Base-by-base conservation (phyloP, 2,797 vertebrate genomes). In the Sebastolobus alascanus region DNA sequence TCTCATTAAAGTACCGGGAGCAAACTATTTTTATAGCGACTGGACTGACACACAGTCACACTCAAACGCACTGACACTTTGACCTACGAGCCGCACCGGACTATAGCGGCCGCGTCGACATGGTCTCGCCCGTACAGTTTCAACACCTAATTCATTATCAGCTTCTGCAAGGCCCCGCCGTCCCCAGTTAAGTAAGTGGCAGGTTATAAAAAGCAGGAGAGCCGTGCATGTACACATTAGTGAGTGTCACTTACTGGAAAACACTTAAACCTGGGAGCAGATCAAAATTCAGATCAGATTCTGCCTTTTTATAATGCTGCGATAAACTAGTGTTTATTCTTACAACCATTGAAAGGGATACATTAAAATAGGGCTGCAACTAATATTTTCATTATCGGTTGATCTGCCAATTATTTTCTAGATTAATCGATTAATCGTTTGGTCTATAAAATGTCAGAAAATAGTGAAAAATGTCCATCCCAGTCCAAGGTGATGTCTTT, bases 71-170 rank as follows among this genome's bases (percentile, higher is more conserved):
- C 74, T 35, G 82, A 88, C 89, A 84, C 84, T 90, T 84, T 90
- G 93, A 93, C 91, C 93, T 92, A 84, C 85, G 89, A 91, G 90
- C 83, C 56, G 68, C 84, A 88, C 88, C 25, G 86, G 87, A 87
- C 84, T 70, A 86, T 83, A 82, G 81, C 76, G 87, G 87, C 87
- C 59, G 90, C 80, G 91, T 93, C 89, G 87, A 94, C 93, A 92
- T 84, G 87, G 87, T 89, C 90, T 93, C 92, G 90, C 86, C 83
- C 82, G 64, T 68, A 78, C 89, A 73, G 82, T 94, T 93, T 96
- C 95, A 96, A 95, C 95, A 96, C 94, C 94, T 93, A 95, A 95
- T 96, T 93, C 90, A 95, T 96, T 96, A 96, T 95, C 92, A 93
- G 89, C 83, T 65, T 83, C 92, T 91, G 93, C 88, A 90, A 38